These are phyloP conservation scores for Epistrophella euchroma DNA, from an alignment of 2,888 invertebrate species.

Conservation along the genomic window DNA sequence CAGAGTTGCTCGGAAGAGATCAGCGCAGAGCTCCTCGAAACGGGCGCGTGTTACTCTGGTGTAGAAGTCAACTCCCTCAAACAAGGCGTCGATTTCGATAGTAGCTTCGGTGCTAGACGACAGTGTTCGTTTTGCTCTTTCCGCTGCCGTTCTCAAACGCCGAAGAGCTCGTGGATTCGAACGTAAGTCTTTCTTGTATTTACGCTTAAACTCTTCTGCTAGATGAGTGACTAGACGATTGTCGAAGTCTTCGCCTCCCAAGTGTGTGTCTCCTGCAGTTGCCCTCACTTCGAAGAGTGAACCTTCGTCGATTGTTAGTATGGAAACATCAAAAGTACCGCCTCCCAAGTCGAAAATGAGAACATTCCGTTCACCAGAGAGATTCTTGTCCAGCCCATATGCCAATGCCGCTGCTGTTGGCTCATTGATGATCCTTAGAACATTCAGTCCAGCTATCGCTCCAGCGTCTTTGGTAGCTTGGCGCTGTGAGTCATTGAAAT, in stretches of 20 bases:
- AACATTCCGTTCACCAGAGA: constrained; percentile 90
- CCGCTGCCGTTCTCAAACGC: constrained; percentile 89
- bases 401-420: constrained; percentile 96
- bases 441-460: constrained; percentile 93
- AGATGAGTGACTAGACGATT: constrained; percentile 93
- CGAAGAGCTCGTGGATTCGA: constrained; percentile 87
- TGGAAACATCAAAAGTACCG: constrained; percentile 97
- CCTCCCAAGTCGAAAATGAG: constrained; percentile 87
- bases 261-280: constrained; percentile 95
- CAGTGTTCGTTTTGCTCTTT: constrained; percentile 89
- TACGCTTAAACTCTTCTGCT: constrained; percentile 92
- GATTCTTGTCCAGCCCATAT: constrained; percentile 93
- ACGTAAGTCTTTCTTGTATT: constrained; percentile 88
- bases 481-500: constrained; percentile 93
- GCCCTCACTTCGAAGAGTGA: constrained; percentile 95
- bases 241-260: constrained; percentile 95
- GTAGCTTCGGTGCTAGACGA: constrained; percentile 90
- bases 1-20: constrained; percentile 88
- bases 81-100: constrained; percentile 89
- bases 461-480: constrained; percentile 97
- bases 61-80: constrained; percentile 89
- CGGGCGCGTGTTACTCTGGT: constrained; percentile 88
- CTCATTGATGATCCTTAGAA: constrained; percentile 94
- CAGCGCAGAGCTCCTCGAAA: constrained; percentile 89
- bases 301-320: constrained; percentile 95